phyloP scores from a whole-genome alignment of 92 coral and sea anemone species.

The Anthopleura xanthogrammica region DNA sequence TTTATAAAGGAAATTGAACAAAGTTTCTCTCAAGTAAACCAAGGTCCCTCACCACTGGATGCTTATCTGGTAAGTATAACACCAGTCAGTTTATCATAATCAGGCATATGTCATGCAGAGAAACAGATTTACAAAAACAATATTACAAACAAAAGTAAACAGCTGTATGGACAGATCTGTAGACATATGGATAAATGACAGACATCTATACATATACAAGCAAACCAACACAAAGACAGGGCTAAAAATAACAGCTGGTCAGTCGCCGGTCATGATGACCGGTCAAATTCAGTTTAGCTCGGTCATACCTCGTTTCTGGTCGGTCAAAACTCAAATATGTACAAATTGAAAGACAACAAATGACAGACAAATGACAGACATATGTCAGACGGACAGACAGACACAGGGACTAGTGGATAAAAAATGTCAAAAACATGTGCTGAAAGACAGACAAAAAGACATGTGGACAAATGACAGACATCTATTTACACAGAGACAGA shows the following conservation, averaged over 20 bases:
- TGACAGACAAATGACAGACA: background rate
- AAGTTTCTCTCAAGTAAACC: background rate
- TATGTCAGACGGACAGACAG: background rate
- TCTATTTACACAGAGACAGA: background rate
- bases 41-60: conserved; percentile 73
- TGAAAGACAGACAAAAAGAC: background rate
- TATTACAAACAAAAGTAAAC: too few species aligned
- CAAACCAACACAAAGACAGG: too few species aligned
- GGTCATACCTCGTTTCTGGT: too few species aligned
- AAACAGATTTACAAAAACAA: too few species aligned
- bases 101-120: background rate
- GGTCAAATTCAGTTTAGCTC: too few species aligned
- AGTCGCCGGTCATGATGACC: too few species aligned
- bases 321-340: too few species aligned
- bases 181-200: background rate
- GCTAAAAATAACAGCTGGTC: too few species aligned
- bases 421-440: too few species aligned
- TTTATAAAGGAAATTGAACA: conserved; percentile 16
- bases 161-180: background rate
- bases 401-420: background rate
- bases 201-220: too few species aligned
- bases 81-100: too few species aligned
- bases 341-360: too few species aligned
- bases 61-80: conserved; percentile 63
- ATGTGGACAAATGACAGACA: background rate